Base-by-base conservation (phyloP, 2,797 vertebrate species). In the Carduelis carduelis region DNA sequence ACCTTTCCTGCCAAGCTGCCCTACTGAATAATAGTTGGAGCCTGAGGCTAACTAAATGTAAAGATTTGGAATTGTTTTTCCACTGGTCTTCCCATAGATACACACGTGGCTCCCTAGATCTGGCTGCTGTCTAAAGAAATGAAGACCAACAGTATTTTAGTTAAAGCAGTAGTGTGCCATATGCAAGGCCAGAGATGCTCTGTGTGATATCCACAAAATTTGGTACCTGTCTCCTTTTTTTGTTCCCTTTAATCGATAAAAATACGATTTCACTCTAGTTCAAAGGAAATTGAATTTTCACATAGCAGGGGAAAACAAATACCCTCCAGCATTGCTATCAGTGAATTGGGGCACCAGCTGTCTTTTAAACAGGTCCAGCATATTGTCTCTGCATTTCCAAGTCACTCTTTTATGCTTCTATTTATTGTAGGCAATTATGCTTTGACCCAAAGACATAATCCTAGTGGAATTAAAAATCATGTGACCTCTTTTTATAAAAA, bases 351-450 rank as follows among this genome's bases (percentile, higher is more conserved):
- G 66, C 91, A 90, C 87, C 90, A 95, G 90, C 91, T 96, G 90
- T 93, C 93, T 96, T 94, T 96, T 93, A 87, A 96, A 77, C 34
- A 30, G 68, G 80, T 91, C 93, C 86, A 70, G 82, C 82, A 77
- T 95, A 95, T 94, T 94, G 89, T 97, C 80, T 95, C 34, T 90
- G 64, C 66, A 63, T 96, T 89, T 96, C 68, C 76, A 93, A 97
- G 82, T 66, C 61, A 50, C 79, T 94, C 74, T 95, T 89, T 79
- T 84, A 68, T 92, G 80, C 80, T 93, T 94, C 93, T 93, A 74
- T 95, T 96, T 97, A 95, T 93, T 96, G 90, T 88, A 96, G 83
- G 83, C 85, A 97, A 87, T 96, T 95, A 92, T 77, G 88, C 90
- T 90, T 95, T 95, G 91, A 96, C 91, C 93, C 93, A 89, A 95